These are phyloP conservation scores for Portevinia maculata DNA, from an alignment of 2,888 invertebrate species.

Conservation along the genomic window DNA sequence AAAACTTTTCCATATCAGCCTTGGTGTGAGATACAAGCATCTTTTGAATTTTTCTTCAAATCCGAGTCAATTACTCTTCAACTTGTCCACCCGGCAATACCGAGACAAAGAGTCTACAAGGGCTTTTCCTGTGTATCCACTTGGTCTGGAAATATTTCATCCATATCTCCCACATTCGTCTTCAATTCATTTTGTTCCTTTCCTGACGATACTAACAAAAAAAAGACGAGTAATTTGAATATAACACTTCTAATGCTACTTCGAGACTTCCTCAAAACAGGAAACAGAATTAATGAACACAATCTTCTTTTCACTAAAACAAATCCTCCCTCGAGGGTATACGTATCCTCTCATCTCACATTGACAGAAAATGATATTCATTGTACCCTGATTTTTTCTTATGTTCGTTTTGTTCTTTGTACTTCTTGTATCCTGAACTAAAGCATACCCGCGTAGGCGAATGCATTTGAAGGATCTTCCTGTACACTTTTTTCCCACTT, in stretches of 20 bases:
- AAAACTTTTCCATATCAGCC: conserved; percentile 31
- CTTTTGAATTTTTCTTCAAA: neutral
- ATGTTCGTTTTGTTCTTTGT: neutral
- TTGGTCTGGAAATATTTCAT: conserved; percentile 3
- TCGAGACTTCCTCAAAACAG: conserved; percentile 8
- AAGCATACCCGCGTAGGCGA: conserved; percentile 29
- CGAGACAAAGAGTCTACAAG: conserved; percentile 20
- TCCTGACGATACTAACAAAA: neutral
- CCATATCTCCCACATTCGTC: conserved; percentile 3
- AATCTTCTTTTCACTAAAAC: conserved; percentile 7
- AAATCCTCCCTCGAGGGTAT: conserved; percentile 19
- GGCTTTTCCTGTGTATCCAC: conserved; percentile 15
- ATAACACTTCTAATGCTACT: conserved; percentile 5
- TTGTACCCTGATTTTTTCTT: conserved; percentile 14
- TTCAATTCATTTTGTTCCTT: neutral
- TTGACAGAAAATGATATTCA: conserved; percentile 42
- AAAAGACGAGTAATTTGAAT: conserved; percentile 25
- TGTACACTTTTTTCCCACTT: conserved; percentile 25
- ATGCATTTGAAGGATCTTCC: conserved; percentile 50
- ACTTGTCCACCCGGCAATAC: conserved; percentile 4
- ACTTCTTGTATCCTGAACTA: conserved; percentile 20
- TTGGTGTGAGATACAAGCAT: neutral
- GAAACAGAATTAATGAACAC: conserved; percentile 28
- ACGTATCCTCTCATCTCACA: conserved; percentile 15
- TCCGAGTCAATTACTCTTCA: conserved; percentile 27